Evolutionary conservation across 2,113 vertebrate species (phyloP).

Genomic region (Paracanthobrama guichenoti): DNA sequence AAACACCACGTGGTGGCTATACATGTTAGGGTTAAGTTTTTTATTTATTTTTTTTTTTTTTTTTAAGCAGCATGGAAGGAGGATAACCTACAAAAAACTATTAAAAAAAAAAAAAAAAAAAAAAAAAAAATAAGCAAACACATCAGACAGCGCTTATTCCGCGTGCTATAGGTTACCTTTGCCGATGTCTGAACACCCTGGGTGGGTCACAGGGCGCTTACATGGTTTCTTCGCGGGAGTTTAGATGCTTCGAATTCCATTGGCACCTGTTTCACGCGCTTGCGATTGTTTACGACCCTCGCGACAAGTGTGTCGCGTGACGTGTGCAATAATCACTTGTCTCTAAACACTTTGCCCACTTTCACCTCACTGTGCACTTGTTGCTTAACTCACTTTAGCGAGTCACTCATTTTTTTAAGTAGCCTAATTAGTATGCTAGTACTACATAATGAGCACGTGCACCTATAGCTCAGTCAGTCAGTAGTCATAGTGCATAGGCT

Average conservation of each 20-base stretch:
- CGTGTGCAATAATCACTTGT: constrained; percentile 67
- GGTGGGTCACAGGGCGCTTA: constrained; percentile 29
- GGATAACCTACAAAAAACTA: neutral
- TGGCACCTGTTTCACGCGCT: constrained; percentile 64
- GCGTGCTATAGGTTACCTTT: constrained; percentile 11
- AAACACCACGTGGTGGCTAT: constrained; percentile 62
- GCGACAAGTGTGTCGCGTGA: constrained; percentile 63
- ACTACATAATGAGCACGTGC: neutral
- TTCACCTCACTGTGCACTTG: constrained; percentile 35
- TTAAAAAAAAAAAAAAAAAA: neutral
- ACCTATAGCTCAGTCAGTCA: neutral
- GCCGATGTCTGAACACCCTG: constrained; percentile 1
- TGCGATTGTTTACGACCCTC: constrained; percentile 52
- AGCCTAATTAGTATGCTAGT: neutral
- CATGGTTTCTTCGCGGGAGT: constrained; percentile 53
- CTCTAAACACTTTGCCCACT: constrained; percentile 38
- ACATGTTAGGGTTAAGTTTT: constrained; percentile 66
- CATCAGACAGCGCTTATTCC: neutral
- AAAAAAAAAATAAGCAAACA: neutral
- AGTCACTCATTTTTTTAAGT: neutral
- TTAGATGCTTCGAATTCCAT: constrained; percentile 59
- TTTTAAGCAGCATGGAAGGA: constrained; percentile 52
- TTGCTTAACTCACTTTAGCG: constrained; percentile 4
- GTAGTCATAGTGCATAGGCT: neutral
- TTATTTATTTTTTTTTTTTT: neutral